Base-by-base conservation (phyloP, 2,113 vertebrate species). In the Eclectus roratus region DNA sequence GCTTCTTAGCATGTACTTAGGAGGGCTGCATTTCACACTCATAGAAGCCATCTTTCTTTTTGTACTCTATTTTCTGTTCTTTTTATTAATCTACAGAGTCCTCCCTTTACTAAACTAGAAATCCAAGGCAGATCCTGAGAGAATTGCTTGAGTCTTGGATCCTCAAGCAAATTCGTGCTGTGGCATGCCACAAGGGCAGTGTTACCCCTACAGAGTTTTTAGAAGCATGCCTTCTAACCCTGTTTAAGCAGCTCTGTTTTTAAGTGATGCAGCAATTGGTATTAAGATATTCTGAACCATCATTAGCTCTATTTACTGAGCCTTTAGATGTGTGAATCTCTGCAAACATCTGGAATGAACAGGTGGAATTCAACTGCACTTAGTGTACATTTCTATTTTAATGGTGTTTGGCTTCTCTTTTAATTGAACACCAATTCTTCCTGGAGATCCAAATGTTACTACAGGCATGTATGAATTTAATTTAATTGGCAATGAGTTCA, bases 281-380 rank as follows among this genome's bases (percentile, higher is more conserved):
- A 61, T 89, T 97, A 94, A 85, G 92, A 87, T 93, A 94, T 95
- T 97, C 93, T 79, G 70, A 92, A 89, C 52, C 90, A 92, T 96
- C 91, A 95, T 96, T 96, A 96, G 83, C 91, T 94, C 86, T 95
- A 1, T 96, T 95, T 94, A 46, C 93, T 65, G 85, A 96, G 85
- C 77, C 90, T 89, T 96, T 92, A 95, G 94, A 97, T 96, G 91
- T 94, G 31, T 46, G 93, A 93, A 93, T 86, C 86, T 85, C 88
- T 96, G 93, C 94, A 94, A 97, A 97, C 96, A 97, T 96, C 96
- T 97, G 96, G 96, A 95, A 89, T 6, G 96, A 96, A 93, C 96
- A 97, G 96, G 96, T 97, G 96, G 96, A 92, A 92, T 92, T 85
- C 83, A 91, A 53, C 92, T 3, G 15, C 73, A 89, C 70, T 91